phyloP scores from a whole-genome alignment of 2,797 vertebrate genomes.

The Eidolon dupreanum region DNA sequence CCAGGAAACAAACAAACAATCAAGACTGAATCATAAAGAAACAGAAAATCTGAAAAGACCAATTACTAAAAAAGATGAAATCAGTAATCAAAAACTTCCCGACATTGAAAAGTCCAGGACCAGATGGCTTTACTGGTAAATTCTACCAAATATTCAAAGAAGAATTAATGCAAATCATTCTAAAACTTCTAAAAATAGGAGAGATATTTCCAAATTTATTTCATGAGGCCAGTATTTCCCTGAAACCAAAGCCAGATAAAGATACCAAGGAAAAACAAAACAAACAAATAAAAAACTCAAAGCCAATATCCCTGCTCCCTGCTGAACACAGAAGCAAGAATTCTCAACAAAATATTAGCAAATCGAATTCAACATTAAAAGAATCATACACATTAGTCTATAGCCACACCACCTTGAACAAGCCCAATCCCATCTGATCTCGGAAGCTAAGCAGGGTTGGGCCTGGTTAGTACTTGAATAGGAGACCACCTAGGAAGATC shows the following conservation, averaged over 20 bases:
- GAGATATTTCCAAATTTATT: neutral
- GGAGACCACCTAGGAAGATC: no score
- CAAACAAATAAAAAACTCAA: neutral
- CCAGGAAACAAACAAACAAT: neutral
- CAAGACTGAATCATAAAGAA: neutral
- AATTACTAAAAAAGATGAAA: neutral
- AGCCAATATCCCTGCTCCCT: neutral
- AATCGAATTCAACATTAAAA: neutral
- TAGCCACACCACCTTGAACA: no score
- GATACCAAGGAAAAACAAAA: no score
- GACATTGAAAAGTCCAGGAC: neutral
- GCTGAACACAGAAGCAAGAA: neutral
- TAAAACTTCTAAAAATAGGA: neutral
- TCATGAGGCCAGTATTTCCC: neutral
- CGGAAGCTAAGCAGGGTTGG: no score
- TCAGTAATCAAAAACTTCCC: neutral
- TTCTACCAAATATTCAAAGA: neutral
- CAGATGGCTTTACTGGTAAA: neutral
- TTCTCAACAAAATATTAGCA: neutral
- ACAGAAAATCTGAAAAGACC: neutral
- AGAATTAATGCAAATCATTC: neutral
- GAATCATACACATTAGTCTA: neutral
- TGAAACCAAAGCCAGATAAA: neutral
- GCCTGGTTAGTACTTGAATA: no score
- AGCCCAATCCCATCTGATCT: no score